Percentiles rank a stretch among this genome's conserved stretches.
Evolutionary conservation across 1,140 invertebrate species (phyloP).

Genomic region (Heliconius himera): DNA sequence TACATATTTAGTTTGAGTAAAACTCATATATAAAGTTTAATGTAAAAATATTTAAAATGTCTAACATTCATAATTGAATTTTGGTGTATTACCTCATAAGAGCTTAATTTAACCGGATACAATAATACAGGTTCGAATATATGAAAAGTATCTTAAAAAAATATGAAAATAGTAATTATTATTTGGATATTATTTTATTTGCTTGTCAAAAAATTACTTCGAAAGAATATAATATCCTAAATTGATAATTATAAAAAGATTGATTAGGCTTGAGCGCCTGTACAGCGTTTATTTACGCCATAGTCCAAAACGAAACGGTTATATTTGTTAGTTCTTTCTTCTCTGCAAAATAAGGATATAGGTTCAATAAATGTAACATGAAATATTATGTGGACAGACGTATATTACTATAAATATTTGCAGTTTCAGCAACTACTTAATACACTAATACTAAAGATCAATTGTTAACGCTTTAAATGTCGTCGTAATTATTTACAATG

Average conservation of each 20-base stretch:
- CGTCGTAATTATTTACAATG: slow-evolving; percentile 69
- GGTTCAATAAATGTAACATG: too few relatives aligned
- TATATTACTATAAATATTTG: slow-evolving; percentile 41
- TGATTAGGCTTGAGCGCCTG: too few relatives aligned
- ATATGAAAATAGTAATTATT: background rate
- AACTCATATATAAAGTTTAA: too few relatives aligned
- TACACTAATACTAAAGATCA: slow-evolving; percentile 60
- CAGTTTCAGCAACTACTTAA: slow-evolving; percentile 21
- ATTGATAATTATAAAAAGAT: too few relatives aligned
- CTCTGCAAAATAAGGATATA: too few relatives aligned
- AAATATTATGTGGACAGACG: slow-evolving; percentile 38
- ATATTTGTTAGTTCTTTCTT: too few relatives aligned
- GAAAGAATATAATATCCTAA: too few relatives aligned
- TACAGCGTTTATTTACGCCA: too few relatives aligned
- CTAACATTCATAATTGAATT: too few relatives aligned
- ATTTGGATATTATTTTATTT: background rate
- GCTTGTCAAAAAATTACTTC: background rate
- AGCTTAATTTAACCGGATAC: background rate
- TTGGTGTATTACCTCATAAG: background rate
- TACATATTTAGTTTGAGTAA: too few relatives aligned
- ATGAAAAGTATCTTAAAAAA: background rate
- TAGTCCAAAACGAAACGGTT: too few relatives aligned
- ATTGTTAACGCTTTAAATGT: slow-evolving; percentile 78
- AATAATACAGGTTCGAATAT: background rate
- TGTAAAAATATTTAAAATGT: too few relatives aligned